Conservation (phyloP, 2,888 invertebrate species). For the Caradrina clavipalpis region DNA sequence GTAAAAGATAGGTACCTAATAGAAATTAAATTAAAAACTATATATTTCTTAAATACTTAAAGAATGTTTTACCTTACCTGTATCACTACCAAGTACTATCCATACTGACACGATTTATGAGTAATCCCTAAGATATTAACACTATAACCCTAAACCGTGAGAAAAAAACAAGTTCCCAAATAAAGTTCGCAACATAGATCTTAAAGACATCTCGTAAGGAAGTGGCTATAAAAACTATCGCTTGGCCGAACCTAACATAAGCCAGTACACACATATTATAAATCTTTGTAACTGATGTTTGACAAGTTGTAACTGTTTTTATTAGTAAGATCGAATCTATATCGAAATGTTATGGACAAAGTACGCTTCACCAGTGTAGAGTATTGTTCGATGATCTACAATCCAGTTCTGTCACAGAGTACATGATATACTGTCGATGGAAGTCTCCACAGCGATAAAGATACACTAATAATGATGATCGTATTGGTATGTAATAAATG, state of each 20-base stretch:
- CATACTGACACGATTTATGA: not conserved
- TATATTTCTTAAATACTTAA: too few relatives aligned
- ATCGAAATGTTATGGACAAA: constrained; percentile 38
- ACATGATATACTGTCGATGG: constrained; percentile 50
- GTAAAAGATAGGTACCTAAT: not conserved
- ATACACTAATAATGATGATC: constrained; percentile 46
- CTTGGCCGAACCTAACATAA: constrained; percentile 38
- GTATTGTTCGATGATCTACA: constrained; percentile 49
- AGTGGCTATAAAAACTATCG: constrained; percentile 51
- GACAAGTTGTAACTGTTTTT: constrained; percentile 57
- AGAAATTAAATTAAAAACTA: not conserved
- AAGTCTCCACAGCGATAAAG: constrained; percentile 41
- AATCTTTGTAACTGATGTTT: constrained; percentile 53
- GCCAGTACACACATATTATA: constrained; percentile 43
- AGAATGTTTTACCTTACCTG: not conserved
- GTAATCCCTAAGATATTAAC: constrained; percentile 21
- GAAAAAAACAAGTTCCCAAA: constrained; percentile 55
- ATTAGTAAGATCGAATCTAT: constrained; percentile 39
- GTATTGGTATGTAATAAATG: constrained; percentile 61
- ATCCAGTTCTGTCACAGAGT: constrained; percentile 46
- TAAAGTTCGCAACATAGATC: constrained; percentile 47
- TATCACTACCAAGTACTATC: not conserved
- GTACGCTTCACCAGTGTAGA: constrained; percentile 26
- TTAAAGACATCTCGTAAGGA: constrained; percentile 51
- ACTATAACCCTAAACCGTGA: constrained; percentile 24